Percentiles rank a stretch among this genome's conserved stretches.
phyloP scores from a whole-genome alignment of 2,888 invertebrate genomes.

The Gastracanthus pulcherrimus region DNA sequence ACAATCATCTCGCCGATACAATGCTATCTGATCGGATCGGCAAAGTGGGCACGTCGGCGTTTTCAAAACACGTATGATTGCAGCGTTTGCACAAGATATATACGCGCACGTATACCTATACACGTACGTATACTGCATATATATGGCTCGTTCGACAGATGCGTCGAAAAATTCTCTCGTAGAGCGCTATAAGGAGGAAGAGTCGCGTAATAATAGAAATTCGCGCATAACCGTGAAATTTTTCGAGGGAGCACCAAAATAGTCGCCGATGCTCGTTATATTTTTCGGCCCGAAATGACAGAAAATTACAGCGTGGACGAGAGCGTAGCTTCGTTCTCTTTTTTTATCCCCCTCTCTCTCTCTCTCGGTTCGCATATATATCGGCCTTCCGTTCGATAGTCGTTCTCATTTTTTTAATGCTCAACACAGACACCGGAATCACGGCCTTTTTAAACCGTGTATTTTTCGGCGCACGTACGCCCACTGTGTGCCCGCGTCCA shows the following conservation, averaged over 20 bases:
- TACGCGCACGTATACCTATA: constrained; percentile 6
- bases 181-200: constrained; percentile 4
- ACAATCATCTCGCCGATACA: constrained; percentile 73
- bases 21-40: constrained; percentile 65
- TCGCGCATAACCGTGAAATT: constrained; percentile 55
- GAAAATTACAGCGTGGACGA: constrained; percentile 46
- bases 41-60: constrained; percentile 68
- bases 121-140: constrained; percentile 42
- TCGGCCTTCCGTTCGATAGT: constrained; percentile 45
- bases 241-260: constrained; percentile 13
- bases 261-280: constrained; percentile 30
- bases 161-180: constrained; percentile 24
- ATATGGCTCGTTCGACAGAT: constrained; percentile 32
- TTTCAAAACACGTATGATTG: constrained; percentile 70
- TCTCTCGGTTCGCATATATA: not conserved
- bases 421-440: constrained; percentile 37
- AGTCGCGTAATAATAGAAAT: constrained; percentile 65
- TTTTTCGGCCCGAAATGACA: constrained; percentile 43
- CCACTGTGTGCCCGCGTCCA: constrained; percentile 7
- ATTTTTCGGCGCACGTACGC: constrained; percentile 38
- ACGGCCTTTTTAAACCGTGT: constrained; percentile 47
- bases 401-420: constrained; percentile 8
- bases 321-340: no score
- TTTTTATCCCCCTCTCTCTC: no score
- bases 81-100: constrained; percentile 51